Conservation (phyloP, 2,888 invertebrate species). For the Microdon myrmicae region DNA sequence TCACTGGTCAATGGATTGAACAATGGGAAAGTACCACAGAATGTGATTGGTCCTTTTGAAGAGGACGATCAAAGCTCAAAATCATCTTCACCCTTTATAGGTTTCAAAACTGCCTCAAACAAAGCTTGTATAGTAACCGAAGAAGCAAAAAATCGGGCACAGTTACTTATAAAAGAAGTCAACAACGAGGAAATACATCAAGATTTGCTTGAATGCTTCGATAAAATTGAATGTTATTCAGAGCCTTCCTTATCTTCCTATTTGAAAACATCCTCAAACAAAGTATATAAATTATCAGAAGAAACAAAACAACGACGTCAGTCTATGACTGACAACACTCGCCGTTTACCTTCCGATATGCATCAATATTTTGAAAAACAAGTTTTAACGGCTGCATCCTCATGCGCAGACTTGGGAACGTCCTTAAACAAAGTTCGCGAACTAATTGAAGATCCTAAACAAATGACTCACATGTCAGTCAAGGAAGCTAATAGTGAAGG, state of each 20-base stretch:
- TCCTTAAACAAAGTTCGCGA: slow-evolving; percentile 50
- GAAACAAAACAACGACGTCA: neutral
- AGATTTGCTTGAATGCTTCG: slow-evolving; percentile 4
- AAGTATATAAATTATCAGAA: neutral
- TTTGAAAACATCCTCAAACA: neutral
- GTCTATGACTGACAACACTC: neutral
- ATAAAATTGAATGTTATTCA: neutral
- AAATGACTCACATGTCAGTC: slow-evolving; percentile 23
- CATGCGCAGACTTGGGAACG: too few species aligned
- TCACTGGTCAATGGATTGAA: too few species aligned
- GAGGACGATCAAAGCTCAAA: neutral
- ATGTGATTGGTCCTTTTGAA: neutral
- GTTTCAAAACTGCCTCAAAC: slow-evolving; percentile 46
- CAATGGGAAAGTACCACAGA: too few species aligned
- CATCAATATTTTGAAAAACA: too few species aligned
- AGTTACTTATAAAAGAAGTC: slow-evolving; percentile 7
- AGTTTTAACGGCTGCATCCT: slow-evolving; percentile 52
- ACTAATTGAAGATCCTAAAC: neutral
- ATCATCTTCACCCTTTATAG: slow-evolving; percentile 1
- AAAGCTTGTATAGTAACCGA: slow-evolving; percentile 46
- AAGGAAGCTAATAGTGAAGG: slow-evolving; percentile 10
- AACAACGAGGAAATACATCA: slow-evolving; percentile 15
- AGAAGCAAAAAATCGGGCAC: slow-evolving; percentile 35
- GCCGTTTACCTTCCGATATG: too few species aligned
- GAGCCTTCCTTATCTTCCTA: neutral